Conservation (phyloP, 2,797 vertebrate genomes). For the Siniperca obscura region DNA sequence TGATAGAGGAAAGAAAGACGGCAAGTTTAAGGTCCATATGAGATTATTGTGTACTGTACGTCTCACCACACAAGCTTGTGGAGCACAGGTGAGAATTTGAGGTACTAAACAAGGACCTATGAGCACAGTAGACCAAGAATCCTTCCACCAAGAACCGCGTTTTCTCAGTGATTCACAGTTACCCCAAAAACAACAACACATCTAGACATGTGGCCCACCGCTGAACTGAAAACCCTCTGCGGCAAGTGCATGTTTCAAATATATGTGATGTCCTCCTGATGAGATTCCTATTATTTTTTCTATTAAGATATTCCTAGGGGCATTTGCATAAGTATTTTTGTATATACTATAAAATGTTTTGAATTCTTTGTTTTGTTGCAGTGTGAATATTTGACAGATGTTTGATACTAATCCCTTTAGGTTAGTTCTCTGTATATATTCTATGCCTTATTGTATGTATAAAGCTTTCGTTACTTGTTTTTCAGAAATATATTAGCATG, state of each 20-base stretch:
- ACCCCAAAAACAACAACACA: slow-evolving; percentile 48
- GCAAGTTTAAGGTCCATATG: slow-evolving; percentile 8
- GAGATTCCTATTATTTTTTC: slow-evolving; percentile 81
- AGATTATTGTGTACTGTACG: slow-evolving; percentile 42
- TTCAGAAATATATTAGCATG: slow-evolving; percentile 91
- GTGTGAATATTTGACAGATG: slow-evolving; percentile 83
- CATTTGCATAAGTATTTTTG: slow-evolving; percentile 89
- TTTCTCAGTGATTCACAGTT: slow-evolving; percentile 62
- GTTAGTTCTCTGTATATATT: slow-evolving; percentile 90
- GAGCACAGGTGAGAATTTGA: slow-evolving; percentile 36
- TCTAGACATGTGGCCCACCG: slow-evolving; percentile 57
- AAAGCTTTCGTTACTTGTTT: slow-evolving; percentile 86
- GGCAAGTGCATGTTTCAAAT: slow-evolving; percentile 83
- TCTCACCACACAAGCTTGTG: slow-evolving; percentile 20
- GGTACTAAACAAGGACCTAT: slow-evolving; percentile 59
- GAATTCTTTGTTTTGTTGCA: slow-evolving; percentile 80
- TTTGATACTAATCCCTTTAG: slow-evolving; percentile 85
- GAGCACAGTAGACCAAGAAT: slow-evolving; percentile 72
- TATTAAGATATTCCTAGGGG: slow-evolving; percentile 81
- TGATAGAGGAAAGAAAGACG: slow-evolving; percentile 2
- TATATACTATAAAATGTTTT: slow-evolving; percentile 82
- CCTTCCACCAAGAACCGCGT: slow-evolving; percentile 62
- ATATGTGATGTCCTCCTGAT: slow-evolving; percentile 77
- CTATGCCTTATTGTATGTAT: slow-evolving; percentile 90
- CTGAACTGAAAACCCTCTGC: slow-evolving; percentile 66